phyloP scores from a whole-genome alignment of 2,113 vertebrate genomes.

The Syngnathoides biaculeatus region DNA sequence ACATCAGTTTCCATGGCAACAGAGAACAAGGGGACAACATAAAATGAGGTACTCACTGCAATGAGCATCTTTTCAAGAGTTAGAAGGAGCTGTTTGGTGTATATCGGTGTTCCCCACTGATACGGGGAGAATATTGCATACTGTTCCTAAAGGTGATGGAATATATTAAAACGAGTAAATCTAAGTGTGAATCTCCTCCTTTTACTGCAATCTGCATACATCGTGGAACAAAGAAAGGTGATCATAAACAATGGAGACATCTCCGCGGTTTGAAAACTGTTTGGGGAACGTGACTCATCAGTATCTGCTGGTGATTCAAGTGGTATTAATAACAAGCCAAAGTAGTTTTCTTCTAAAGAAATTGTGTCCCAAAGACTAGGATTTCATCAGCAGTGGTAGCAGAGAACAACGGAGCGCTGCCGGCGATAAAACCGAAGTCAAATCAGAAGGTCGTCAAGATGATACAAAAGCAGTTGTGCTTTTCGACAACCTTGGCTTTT shows the following conservation, averaged over 20 bases:
- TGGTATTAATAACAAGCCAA: conserved; percentile 16
- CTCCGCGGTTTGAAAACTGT: conserved; percentile 1
- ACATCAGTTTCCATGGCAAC: conserved; percentile 74
- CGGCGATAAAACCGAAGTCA: conserved; percentile 19
- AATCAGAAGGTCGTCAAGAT: conserved; percentile 28
- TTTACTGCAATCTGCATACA: background rate
- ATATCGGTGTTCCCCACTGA: conserved; percentile 16
- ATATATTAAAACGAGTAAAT: background rate
- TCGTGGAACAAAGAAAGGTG: conserved; percentile 5
- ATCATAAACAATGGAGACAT: background rate
- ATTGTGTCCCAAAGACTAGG: background rate
- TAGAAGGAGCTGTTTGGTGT: background rate
- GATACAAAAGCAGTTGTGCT: conserved; percentile 9
- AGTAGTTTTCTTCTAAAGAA: conserved; percentile 10
- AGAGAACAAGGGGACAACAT: conserved; percentile 61
- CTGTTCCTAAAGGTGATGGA: background rate
- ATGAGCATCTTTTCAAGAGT: conserved; percentile 38
- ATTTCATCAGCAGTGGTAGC: background rate
- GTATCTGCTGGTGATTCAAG: conserved; percentile 15
- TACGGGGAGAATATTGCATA: background rate
- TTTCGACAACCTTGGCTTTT: conserved; percentile 24
- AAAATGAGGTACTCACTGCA: conserved; percentile 64
- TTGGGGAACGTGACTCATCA: conserved; percentile 11
- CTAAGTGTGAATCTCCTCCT: background rate
- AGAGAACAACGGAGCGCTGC: conserved; percentile 7